Conservation (phyloP, 2,888 invertebrate genomes). For the Ryuthela nishihirai region DNA sequence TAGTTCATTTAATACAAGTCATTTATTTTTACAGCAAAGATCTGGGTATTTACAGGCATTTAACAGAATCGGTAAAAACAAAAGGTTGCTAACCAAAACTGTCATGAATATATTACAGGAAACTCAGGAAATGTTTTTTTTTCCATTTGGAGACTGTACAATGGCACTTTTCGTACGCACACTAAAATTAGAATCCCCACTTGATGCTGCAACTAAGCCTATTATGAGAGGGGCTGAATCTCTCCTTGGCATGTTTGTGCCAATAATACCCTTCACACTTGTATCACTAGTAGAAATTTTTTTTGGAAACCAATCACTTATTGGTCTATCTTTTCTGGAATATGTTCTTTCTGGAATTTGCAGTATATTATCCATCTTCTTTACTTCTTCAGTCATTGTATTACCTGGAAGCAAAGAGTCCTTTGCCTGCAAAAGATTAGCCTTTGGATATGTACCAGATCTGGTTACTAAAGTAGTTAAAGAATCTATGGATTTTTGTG, state of each 20-base stretch:
- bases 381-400: too few species aligned
- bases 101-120: too few species aligned
- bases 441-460: conserved; percentile 18
- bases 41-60: too few species aligned
- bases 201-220: conserved; percentile 22
- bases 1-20: too few species aligned
- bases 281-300: conserved; percentile 22
- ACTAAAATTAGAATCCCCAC: too few species aligned
- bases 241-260: conserved; percentile 4
- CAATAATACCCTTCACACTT: background rate
- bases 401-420: conserved; percentile 1
- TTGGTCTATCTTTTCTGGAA: conserved; percentile 17
- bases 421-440: conserved; percentile 3
- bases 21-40: too few species aligned
- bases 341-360: conserved; percentile 9
- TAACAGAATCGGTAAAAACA: too few species aligned
- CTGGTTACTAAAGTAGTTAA: conserved; percentile 25
- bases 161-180: too few species aligned
- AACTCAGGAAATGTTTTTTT: too few species aligned
- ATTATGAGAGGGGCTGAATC: conserved; percentile 33
- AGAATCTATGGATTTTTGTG: conserved; percentile 10
- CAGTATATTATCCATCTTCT: background rate
- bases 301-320: conserved; percentile 33
- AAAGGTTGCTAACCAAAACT: too few species aligned
- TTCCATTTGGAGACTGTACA: too few species aligned